phyloP scores from a whole-genome alignment of 2,888 invertebrate species.

The Dryomyza anilis region DNA sequence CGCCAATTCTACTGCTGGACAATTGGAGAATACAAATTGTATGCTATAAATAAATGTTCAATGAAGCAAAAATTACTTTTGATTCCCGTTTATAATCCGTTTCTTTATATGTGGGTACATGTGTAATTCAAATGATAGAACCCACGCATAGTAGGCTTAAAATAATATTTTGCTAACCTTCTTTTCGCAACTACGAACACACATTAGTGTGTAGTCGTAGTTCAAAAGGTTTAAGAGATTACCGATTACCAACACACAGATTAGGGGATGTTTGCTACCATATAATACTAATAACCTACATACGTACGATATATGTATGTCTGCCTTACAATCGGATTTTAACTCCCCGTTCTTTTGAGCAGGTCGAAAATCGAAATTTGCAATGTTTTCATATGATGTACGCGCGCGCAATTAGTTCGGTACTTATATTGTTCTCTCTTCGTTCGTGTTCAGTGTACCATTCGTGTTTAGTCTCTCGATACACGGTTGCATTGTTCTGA shows the following conservation, averaged over 20 bases:
- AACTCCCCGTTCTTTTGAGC: slow-evolving; percentile 7
- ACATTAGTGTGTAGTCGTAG: too few species aligned
- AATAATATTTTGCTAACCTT: slow-evolving; percentile 56
- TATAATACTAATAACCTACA: too few species aligned
- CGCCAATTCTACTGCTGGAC: not conserved
- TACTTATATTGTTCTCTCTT: slow-evolving; percentile 37
- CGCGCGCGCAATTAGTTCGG: slow-evolving; percentile 52
- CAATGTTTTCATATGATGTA: slow-evolving; percentile 29
- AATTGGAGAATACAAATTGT: not conserved
- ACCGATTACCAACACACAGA: slow-evolving; percentile 58
- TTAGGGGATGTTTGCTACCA: slow-evolving; percentile 59
- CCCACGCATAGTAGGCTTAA: slow-evolving; percentile 15
- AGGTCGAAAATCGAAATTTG: slow-evolving; percentile 24
- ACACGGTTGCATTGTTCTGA: slow-evolving; percentile 45
- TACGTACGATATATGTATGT: too few species aligned
- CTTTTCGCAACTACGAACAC: slow-evolving; percentile 48
- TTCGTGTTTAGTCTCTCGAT: slow-evolving; percentile 43
- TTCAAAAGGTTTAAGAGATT: slow-evolving; percentile 60
- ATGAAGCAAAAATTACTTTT: slow-evolving; percentile 56
- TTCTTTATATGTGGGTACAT: slow-evolving; percentile 8
- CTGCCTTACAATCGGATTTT: slow-evolving; percentile 34
- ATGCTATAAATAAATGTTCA: slow-evolving; percentile 43
- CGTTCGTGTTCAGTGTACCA: slow-evolving; percentile 42
- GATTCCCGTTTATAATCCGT: slow-evolving; percentile 2
- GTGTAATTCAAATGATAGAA: not conserved